phyloP scores from a whole-genome alignment of 2,113 vertebrate species.

The Sciurus niger region DNA sequence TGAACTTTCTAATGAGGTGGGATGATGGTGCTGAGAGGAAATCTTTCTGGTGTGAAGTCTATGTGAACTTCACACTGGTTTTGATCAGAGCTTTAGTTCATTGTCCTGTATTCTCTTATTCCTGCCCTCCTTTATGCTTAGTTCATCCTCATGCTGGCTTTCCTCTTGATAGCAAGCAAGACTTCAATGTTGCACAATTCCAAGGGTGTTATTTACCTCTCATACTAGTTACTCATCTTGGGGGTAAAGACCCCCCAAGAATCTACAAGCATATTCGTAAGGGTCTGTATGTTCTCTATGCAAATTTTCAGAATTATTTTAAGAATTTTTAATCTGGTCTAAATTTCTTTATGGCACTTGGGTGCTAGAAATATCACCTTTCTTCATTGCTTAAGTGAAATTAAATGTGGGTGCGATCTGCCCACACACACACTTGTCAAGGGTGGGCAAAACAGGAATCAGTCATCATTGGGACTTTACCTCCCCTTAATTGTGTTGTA shows the following conservation, averaged over 20 bases:
- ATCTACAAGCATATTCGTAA: conserved; percentile 47
- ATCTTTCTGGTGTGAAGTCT: not conserved
- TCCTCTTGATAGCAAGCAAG: conserved; percentile 13
- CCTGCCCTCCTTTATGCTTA: not conserved
- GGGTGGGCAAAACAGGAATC: conserved; percentile 22
- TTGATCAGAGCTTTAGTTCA: conserved; percentile 3
- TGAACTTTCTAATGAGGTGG: conserved; percentile 12
- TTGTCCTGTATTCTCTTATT: not conserved
- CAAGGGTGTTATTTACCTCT: not conserved
- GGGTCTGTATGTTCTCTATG: conserved; percentile 16
- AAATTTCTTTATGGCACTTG: conserved; percentile 26
- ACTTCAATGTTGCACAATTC: not conserved
- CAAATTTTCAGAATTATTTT: conserved; percentile 62
- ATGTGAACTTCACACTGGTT: not conserved
- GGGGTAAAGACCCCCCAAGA: not conserved
- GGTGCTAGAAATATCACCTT: conserved; percentile 30
- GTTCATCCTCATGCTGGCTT: not conserved
- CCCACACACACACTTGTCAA: not conserved
- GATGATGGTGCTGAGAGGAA: not conserved
- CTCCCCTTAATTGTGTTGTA: not conserved
- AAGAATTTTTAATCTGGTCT: conserved; percentile 36
- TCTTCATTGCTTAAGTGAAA: conserved; percentile 54
- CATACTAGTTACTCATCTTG: not conserved
- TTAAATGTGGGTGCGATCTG: conserved; percentile 27
- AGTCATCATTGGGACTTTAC: not conserved